These are phyloP conservation scores for Ophiothrix spiculata DNA, from an alignment of 35 echinoderm and acorn worm genomes.

Conservation along the genomic window DNA sequence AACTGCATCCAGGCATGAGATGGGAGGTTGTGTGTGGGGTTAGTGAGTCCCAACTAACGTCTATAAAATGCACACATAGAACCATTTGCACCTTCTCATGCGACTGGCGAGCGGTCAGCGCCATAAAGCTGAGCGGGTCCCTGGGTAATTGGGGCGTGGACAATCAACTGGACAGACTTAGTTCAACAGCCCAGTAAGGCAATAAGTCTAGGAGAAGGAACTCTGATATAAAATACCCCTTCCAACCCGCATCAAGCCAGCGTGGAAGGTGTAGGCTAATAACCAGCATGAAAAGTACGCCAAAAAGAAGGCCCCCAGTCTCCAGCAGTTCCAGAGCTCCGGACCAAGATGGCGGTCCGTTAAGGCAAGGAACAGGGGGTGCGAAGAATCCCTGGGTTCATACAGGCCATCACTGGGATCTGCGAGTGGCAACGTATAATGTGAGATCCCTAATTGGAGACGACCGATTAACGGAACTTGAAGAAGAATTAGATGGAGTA, in stretches of 20 bases:
- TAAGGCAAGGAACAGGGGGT: constrained; percentile 28
- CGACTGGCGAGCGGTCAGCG: too few species aligned
- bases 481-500: constrained; percentile 17
- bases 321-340: constrained; percentile 12
- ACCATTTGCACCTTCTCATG: too few species aligned
- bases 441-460: too few species aligned
- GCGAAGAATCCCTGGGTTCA: constrained; percentile 36
- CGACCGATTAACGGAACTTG: constrained; percentile 31
- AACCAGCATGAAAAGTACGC: constrained; percentile 24
- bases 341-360: constrained; percentile 41
- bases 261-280: constrained; percentile 23
- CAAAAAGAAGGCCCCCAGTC: constrained; percentile 33
- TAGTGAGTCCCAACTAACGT: too few species aligned
- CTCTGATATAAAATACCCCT: constrained; percentile 31
- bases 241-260: constrained; percentile 29
- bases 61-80: too few species aligned
- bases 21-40: too few species aligned
- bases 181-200: background rate
- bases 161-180: background rate
- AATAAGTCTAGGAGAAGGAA: constrained; percentile 19
- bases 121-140: too few species aligned
- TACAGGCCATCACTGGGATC: constrained; percentile 35
- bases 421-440: background rate
- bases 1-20: too few species aligned
- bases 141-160: too few species aligned